Percentiles rank a stretch among this genome's conserved stretches.
Conservation (phyloP, 2,888 invertebrate genomes). For the Cosmopolites sordidus region DNA sequence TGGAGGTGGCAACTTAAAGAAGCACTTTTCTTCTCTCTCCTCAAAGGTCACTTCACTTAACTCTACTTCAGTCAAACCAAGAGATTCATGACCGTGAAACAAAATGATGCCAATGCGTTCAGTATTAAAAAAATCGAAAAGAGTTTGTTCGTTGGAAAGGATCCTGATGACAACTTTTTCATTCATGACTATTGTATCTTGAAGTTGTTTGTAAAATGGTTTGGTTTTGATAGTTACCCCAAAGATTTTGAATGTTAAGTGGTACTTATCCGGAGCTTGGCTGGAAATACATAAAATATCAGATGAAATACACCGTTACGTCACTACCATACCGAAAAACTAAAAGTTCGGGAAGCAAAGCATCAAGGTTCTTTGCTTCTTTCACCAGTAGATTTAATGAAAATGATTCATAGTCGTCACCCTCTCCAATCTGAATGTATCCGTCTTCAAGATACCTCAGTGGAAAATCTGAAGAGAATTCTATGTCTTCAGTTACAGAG, state of each 20-base stretch:
- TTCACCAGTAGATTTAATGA: constrained; percentile 56
- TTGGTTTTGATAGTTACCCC: constrained; percentile 44
- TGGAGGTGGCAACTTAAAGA: constrained; percentile 36
- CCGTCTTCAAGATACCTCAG: constrained; percentile 54
- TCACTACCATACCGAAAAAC: constrained; percentile 33
- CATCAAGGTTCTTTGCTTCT: constrained; percentile 55
- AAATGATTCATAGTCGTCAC: constrained; percentile 47
- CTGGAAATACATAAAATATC: constrained; percentile 12
- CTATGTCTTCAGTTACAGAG: constrained; percentile 13
- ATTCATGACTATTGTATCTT: constrained; percentile 39
- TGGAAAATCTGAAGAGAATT: constrained; percentile 31
- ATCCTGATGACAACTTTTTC: constrained; percentile 43
- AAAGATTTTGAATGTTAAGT: constrained; percentile 41
- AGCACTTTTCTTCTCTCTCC: constrained; percentile 26
- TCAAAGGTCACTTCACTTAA: constrained; percentile 32
- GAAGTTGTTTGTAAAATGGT: constrained; percentile 40
- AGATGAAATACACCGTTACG: neutral
- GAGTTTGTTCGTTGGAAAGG: constrained; percentile 34
- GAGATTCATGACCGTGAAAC: constrained; percentile 36
- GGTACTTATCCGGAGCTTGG: constrained; percentile 38
- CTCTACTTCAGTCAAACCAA: constrained; percentile 39
- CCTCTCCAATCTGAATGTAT: constrained; percentile 54
- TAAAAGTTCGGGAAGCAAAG: constrained; percentile 46
- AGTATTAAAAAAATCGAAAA: constrained; percentile 39
- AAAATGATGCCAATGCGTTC: constrained; percentile 39